Conservation (phyloP, 2,797 vertebrate genomes). For the Numenius phaeopus region DNA sequence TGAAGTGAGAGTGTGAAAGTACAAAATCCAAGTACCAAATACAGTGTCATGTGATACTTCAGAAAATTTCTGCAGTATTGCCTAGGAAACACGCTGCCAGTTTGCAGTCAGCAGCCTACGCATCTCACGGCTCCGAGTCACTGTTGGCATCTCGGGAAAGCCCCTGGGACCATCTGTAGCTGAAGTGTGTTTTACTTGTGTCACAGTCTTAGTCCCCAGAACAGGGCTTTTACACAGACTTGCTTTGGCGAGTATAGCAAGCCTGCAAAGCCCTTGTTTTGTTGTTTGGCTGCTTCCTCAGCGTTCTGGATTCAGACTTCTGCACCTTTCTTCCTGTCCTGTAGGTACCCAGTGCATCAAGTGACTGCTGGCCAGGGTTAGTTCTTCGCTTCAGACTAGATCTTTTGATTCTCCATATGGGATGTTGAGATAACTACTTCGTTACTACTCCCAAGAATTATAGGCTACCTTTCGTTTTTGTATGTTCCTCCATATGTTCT, state of each 20-base stretch:
- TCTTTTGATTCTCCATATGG: not conserved
- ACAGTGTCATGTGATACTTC: not conserved
- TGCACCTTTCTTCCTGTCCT: not conserved
- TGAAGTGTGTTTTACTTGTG: not conserved
- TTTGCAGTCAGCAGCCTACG: slow-evolving; percentile 6
- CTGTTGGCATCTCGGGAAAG: not conserved
- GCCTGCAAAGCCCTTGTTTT: not conserved
- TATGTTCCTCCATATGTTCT: not conserved
- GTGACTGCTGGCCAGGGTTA: not conserved
- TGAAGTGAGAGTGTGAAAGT: not conserved
- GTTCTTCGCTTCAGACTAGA: not conserved
- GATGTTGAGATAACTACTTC: not conserved
- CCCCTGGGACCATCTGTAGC: slow-evolving; percentile 18
- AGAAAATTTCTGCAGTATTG: not conserved
- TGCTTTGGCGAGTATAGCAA: not conserved
- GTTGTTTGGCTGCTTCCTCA: not conserved
- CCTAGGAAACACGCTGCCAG: slow-evolving; percentile 35
- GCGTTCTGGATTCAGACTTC: not conserved
- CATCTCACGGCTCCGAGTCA: not conserved
- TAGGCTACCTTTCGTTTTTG: not conserved
- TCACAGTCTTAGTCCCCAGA: not conserved
- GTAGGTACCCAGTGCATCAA: not conserved
- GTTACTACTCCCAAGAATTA: not conserved
- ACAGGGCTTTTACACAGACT: not conserved
- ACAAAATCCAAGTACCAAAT: not conserved